phyloP scores from a whole-genome alignment of 2,113 vertebrate species.

The Amazona guildingii region DNA sequence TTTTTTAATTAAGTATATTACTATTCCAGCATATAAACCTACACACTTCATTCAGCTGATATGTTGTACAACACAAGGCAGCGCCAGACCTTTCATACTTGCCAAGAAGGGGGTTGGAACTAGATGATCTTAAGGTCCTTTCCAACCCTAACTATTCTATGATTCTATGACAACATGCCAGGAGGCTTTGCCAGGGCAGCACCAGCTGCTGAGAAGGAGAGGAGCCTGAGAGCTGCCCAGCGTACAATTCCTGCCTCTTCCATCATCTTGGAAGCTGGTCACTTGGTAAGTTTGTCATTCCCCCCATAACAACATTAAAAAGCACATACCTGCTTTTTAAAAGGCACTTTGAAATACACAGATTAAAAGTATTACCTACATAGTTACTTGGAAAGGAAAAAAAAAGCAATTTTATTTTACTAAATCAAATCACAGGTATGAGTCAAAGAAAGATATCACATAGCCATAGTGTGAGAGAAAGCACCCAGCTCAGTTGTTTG shows the following conservation, averaged over 20 bases:
- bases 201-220: accelerated
- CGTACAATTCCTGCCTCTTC: neutral
- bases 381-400: neutral
- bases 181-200: neutral
- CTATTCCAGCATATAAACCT: neutral
- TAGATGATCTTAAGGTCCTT: too few relatives aligned
- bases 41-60: neutral
- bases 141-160: too few relatives aligned
- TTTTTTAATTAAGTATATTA: neutral
- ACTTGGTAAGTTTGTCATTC: neutral
- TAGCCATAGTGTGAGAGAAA: neutral
- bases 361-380: neutral
- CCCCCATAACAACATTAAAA: neutral
- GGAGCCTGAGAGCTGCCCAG: neutral
- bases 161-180: neutral
- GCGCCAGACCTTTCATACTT: neutral
- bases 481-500: neutral
- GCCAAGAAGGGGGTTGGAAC: neutral
- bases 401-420: neutral
- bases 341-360: neutral
- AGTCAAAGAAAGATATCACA: neutral
- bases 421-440: neutral
- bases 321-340: neutral
- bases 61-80: neutral
- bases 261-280: neutral